A percentile compares a stretch with the other conserved stretches of the same genome.
Conservation (phyloP, 2,888 invertebrate genomes). For the Druceiella hillmani region DNA sequence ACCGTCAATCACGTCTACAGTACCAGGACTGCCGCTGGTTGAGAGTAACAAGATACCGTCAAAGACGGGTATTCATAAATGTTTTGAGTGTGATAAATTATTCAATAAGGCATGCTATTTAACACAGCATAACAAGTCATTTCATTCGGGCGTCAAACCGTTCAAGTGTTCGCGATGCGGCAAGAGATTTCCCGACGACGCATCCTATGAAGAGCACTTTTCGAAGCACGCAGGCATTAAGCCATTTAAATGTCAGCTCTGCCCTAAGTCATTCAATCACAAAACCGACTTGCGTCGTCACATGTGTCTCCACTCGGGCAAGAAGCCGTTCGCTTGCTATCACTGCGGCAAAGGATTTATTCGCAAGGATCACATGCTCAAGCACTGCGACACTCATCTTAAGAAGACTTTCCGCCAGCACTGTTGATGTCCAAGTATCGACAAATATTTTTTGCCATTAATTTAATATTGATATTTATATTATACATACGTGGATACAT, state of each 20-base stretch:
- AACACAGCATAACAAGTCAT: slow-evolving; percentile 86
- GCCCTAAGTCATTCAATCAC: slow-evolving; percentile 87
- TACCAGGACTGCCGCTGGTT: slow-evolving; percentile 39
- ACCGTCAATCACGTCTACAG: slow-evolving; percentile 41
- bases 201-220: slow-evolving; percentile 67
- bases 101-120: slow-evolving; percentile 85
- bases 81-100: slow-evolving; percentile 75
- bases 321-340: slow-evolving; percentile 76
- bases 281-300: slow-evolving; percentile 85
- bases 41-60: slow-evolving; percentile 40
- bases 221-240: slow-evolving; percentile 76
- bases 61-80: slow-evolving; percentile 54
- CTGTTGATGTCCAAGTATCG: no score
- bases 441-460: no score
- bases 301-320: slow-evolving; percentile 81
- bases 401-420: no score
- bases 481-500: slow-evolving; percentile 4
- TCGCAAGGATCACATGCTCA: slow-evolving; percentile 86
- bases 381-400: slow-evolving; percentile 77
- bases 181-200: slow-evolving; percentile 72
- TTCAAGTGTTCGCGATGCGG: slow-evolving; percentile 82
- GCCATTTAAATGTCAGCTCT: slow-evolving; percentile 78
- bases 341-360: slow-evolving; percentile 85
- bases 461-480: no score
- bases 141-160: slow-evolving; percentile 81